Base-by-base conservation (phyloP, 2,888 invertebrate species). In the Adelognathus sp. region DNA sequence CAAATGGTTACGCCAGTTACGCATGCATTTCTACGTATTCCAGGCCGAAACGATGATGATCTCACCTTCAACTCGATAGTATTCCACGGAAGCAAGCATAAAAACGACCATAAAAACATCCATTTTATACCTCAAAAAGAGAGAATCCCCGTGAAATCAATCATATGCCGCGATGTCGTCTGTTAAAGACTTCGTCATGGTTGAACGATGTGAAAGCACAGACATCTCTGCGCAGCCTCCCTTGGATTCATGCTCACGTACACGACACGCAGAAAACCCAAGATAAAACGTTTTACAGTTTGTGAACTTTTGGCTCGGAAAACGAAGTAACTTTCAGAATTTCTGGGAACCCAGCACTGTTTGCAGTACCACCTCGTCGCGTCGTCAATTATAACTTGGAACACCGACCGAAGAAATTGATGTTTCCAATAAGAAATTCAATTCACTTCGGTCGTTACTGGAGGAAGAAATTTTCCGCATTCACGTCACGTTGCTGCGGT, bases 11-110 rank as follows among this genome's bases (percentile, higher is more conserved):
- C 60, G 39, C 31, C 27, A 27, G 64, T 61, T 60, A 54, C 54
- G 44, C 46, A 66, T 79, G 46, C 71, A 73, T 73, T 73, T 73
- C 64, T 58, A 73, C 63, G 64, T 73, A 52, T 64, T 74, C 50
- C 58, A 58, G 5, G 41, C 36, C 11, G 44, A 36, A 69, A 58
- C 50, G 14, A 77, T 63, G 39, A 72, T 66, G 33, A 24, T 21
- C 56, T 39, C 52, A 14, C 58, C 64, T 46, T 56, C 52, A 29
- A 16, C 14, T 41, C 27, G 46, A 63, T 54, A 18, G 54, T 18
- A 36, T 29, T 7, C n/a, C 52, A 21, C 18, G 9, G 14, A 71
- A 29, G n/a, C n/a, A n/a, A n/a, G n/a, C 24, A 24, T 16, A 14
- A 14, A 16, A 31, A 64, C 33, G 36, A 33, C 14, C 27, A 31